These are phyloP conservation scores for Panzeria rudis DNA, from an alignment of 2,888 invertebrate species.

Conservation along the genomic window DNA sequence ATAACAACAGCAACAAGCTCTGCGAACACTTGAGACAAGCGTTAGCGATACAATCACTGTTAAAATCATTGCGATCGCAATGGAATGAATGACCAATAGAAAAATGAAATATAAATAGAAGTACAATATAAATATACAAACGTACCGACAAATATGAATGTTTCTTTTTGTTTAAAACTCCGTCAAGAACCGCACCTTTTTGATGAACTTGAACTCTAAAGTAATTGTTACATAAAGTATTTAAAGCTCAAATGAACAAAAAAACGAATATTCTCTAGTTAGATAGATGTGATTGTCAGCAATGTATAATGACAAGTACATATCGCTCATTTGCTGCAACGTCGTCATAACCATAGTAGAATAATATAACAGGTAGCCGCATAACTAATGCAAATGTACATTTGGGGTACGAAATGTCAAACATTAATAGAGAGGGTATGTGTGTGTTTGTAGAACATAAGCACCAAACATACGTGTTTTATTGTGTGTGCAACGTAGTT, in stretches of 20 bases:
- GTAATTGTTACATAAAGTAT: conserved; percentile 44
- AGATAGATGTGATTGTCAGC: conserved; percentile 7
- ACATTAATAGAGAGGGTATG: no score
- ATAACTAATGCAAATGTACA: no score
- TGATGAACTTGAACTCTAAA: conserved; percentile 71
- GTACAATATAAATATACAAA: neutral
- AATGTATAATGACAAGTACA: neutral
- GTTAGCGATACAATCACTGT: conserved; percentile 54
- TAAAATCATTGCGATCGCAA: conserved; percentile 55
- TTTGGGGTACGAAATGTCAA: no score
- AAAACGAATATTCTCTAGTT: neutral
- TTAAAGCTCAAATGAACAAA: conserved; percentile 24
- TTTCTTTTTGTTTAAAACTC: conserved; percentile 25
- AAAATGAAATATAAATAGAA: conserved; percentile 28
- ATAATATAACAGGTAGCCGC: no score
- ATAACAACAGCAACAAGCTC: neutral
- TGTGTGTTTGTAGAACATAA: no score
- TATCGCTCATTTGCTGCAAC: no score
- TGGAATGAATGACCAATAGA: conserved; percentile 41
- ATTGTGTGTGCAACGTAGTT: no score
- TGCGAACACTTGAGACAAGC: neutral
- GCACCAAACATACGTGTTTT: no score
- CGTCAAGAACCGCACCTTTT: conserved; percentile 64
- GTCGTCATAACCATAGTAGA: no score
- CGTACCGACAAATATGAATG: conserved; percentile 32